Conservation (phyloP, 1,140 invertebrate genomes). For the Battus philenor region DNA sequence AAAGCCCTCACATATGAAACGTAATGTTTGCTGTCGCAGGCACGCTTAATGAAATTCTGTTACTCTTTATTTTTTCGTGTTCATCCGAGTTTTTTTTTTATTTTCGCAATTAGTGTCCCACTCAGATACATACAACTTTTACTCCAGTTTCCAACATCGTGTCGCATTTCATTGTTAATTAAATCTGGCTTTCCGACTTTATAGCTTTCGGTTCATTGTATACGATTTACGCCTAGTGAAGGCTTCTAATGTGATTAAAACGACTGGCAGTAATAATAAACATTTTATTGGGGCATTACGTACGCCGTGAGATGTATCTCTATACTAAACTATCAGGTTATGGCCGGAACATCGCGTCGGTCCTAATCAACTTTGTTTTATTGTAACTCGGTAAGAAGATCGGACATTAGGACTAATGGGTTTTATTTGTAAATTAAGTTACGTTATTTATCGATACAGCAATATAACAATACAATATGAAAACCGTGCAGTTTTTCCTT, state of each 20-base stretch:
- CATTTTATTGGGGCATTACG: constrained; percentile 48
- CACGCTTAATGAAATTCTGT: constrained; percentile 31
- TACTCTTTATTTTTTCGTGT: constrained; percentile 19
- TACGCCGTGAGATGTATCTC: constrained; percentile 31
- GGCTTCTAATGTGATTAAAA: constrained; percentile 42
- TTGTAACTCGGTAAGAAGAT: constrained; percentile 33
- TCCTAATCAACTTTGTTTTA: constrained; percentile 56
- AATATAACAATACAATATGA: too few relatives aligned
- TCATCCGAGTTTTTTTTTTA: constrained; percentile 15
- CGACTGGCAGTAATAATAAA: constrained; percentile 44
- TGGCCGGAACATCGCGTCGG: constrained; percentile 30
- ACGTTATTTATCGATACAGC: constrained; percentile 30
- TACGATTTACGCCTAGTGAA: constrained; percentile 24
- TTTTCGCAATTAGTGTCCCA: constrained; percentile 17
- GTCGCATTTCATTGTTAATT: constrained; percentile 37
- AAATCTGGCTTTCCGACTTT: constrained; percentile 38
- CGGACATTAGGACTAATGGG: constrained; percentile 39
- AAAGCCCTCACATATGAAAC: constrained; percentile 29
- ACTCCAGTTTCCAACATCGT: constrained; percentile 26
- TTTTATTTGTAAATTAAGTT: constrained; percentile 37
- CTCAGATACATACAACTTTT: constrained; percentile 12
- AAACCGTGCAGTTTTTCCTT: too few relatives aligned
- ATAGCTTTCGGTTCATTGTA: constrained; percentile 36
- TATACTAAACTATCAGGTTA: constrained; percentile 37
- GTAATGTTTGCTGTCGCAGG: constrained; percentile 34